Base-by-base conservation (phyloP, 2,113 vertebrate genomes). In the Platysteira castanea region DNA sequence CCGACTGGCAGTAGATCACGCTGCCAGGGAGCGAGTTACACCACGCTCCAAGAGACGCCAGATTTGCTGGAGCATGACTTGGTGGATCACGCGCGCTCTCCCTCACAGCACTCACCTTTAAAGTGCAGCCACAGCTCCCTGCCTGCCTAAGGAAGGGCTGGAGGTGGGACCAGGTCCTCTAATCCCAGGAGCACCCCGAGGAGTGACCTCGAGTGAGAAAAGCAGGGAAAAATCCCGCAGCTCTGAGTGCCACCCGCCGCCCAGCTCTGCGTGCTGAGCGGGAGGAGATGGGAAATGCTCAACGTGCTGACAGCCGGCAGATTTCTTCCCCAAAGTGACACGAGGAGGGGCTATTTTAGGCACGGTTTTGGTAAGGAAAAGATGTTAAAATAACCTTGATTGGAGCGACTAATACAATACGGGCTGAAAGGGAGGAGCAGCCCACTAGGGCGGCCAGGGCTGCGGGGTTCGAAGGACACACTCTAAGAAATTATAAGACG, bases 281-380 rank as follows among this genome's bases (percentile, higher is more conserved):
- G 70, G 50, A 80, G 27, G 75, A 68, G 63, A 69, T n/a, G 79
- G 64, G 60, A 76, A 90, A 74, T 2, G 52, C 78, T 92, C 63
- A 33, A 9, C 5, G 16, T 24, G 85, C 81, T 84, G 90, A 35
- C 68, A 89, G 83, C n/a, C 42, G 2, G 56, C 78, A 84, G 79
- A 49, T 89, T 94, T 89, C 52, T 70, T 10, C 91, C 78, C 86
- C 91, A 87, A 90, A 87, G 49, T 78, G 81, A 94, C 95, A 89
- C 65, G 31, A 95, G 89, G 81, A 83, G 87, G 61, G 95, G 89
- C 87, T 94, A 60, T 96, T 89, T 94, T 91, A 94, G 86, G 54
- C 73, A 87, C 11, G 5, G 63, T 15, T 92, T 95, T 82, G 37
- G 57, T 57, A 57, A 79, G 41, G 64, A 52, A 75, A 81, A 83